Base-by-base conservation (phyloP, 2,888 invertebrate genomes). In the Drosophila ezoana region DNA sequence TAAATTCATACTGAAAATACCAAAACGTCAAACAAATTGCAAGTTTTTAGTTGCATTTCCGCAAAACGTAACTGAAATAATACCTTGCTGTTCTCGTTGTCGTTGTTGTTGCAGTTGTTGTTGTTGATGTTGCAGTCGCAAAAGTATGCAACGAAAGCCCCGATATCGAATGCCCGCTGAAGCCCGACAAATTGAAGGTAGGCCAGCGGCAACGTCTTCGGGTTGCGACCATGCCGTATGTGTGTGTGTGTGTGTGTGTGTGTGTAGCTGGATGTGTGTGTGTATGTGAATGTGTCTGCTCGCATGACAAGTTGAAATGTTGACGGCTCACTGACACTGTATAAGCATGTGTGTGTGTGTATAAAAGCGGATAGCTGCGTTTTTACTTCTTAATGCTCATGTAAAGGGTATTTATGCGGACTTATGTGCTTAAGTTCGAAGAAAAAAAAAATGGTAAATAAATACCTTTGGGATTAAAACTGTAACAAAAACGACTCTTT, bases 11-110 rank as follows among this genome's bases (percentile, higher is more conserved):
- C 66, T 28, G 58, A 77, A 83, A 81, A 84, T 87, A 87, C 69
- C 84, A 57, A 86, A 87, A 84, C 83, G 83, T 84, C 83, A 84
- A 84, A 87, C 83, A 84, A 84, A 84, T 84, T 84, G 83, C 83
- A 84, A 84, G 81, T 84, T 87, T 84, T 87, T 85, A 84, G 87
- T 84, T 84, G 87, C 83, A 84, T 84, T 87, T 84, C 83, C 83
- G 83, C 85, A 84, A 87, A 84, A 79, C 75, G 81, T 79, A 75
- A 79, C 81, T 81, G 82, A 87, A 84, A 84, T 84, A 84, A 87
- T 84, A 84, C 80, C 72, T 81, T 87, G 60, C 68, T 20, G 48
- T 16, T 47, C 23, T 32, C 37, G 45, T 45, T 40, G 35, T 14
- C 13, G 13, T 20, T 16, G 11, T 33, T 28, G 38, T 33, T 35